Evolutionary conservation across 2,797 vertebrate species (phyloP).

Genomic region (Pachyuromys duprasi): DNA sequence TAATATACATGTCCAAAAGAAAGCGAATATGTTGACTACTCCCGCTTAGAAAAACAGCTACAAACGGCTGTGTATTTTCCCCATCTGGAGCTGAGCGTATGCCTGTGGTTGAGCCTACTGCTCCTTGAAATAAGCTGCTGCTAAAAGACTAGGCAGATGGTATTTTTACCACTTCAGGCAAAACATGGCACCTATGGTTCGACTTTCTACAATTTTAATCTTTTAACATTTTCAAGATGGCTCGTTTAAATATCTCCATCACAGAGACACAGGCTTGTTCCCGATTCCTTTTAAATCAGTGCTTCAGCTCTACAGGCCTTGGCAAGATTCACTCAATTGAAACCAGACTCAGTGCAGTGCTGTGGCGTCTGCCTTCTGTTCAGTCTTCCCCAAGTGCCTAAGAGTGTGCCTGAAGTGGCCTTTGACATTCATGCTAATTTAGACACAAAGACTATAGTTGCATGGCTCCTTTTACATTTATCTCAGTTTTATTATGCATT

Average conservation of each 20-base stretch:
- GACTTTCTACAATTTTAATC: constrained; percentile 77
- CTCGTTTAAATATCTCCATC: constrained; percentile 70
- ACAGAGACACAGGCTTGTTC: constrained; percentile 35
- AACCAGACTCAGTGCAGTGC: not conserved
- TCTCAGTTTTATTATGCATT: not conserved
- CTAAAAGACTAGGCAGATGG: constrained; percentile 77
- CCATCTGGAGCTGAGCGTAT: constrained; percentile 78
- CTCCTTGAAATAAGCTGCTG: constrained; percentile 76
- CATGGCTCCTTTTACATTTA: not conserved
- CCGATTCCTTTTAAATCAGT: constrained; percentile 62
- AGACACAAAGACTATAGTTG: not conserved
- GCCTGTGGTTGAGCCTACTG: constrained; percentile 74
- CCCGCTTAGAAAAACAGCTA: constrained; percentile 73
- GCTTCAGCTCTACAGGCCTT: not conserved
- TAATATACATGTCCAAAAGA: constrained; percentile 69
- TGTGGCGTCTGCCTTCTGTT: not conserved
- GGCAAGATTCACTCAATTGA: not conserved
- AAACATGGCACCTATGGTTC: constrained; percentile 76
- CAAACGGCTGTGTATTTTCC: constrained; percentile 78
- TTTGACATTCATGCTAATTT: not conserved
- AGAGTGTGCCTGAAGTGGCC: not conserved
- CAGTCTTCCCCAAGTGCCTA: not conserved
- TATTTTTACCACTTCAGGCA: constrained; percentile 80
- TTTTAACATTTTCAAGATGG: constrained; percentile 74
- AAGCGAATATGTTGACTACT: constrained; percentile 61